A percentile compares a stretch with the other conserved stretches of the same genome.
Evolutionary conservation across 2,888 invertebrate species (phyloP).

Genomic region (Eristalis tenax): DNA sequence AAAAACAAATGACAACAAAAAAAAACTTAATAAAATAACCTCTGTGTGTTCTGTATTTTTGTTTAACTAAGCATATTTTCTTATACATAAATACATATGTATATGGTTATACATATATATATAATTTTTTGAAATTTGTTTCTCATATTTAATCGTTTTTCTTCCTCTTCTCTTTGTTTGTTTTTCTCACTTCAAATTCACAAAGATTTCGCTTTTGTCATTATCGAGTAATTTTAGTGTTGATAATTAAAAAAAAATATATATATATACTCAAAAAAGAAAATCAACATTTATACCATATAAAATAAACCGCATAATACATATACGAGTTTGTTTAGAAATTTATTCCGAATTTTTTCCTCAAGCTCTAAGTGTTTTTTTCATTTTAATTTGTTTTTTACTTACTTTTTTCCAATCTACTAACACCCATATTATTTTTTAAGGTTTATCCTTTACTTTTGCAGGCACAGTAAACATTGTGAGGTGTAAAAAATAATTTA

Average conservation of each 20-base stretch:
- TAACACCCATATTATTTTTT: conserved; percentile 82
- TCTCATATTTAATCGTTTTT: conserved; percentile 70
- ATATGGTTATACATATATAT: conserved; percentile 22
- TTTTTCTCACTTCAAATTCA: conserved; percentile 64
- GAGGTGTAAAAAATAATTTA: conserved; percentile 75
- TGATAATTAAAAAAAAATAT: conserved; percentile 52
- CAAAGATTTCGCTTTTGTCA: conserved; percentile 72
- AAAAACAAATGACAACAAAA: neutral
- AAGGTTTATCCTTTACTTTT: conserved; percentile 82
- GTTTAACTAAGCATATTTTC: conserved; percentile 4
- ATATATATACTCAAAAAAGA: conserved; percentile 2
- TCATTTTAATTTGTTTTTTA: conserved; percentile 76
- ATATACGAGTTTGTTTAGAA: conserved; percentile 46
- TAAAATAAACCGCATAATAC: conserved; percentile 54
- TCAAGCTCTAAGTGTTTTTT: conserved; percentile 39
- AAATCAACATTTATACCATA: conserved; percentile 39
- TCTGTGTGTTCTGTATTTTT: conserved; percentile 11
- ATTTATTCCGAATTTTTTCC: conserved; percentile 51
- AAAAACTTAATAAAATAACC: neutral
- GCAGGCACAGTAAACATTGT: conserved; percentile 81
- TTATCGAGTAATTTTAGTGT: conserved; percentile 69
- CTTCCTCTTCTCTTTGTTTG: conserved; percentile 66
- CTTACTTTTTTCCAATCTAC: conserved; percentile 81
- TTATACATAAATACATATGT: conserved; percentile 29
- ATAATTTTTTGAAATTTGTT: conserved; percentile 43